Evolutionary conservation across 2,888 invertebrate genomes (phyloP).

Genomic region (Carcina quercana): DNA sequence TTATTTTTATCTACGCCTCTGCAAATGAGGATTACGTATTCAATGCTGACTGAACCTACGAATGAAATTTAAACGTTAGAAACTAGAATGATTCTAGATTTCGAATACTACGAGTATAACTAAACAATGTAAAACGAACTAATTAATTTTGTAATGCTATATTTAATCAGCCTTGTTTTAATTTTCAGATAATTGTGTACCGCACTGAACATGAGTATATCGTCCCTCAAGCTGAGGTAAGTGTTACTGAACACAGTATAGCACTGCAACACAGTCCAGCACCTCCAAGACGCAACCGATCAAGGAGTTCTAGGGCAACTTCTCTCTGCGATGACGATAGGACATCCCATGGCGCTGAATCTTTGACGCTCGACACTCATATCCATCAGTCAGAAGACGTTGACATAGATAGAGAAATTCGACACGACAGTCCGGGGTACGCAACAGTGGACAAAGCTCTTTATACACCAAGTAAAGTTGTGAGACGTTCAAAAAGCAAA

Average conservation of each 20-base stretch:
- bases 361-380: conserved; percentile 71
- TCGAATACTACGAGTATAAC: too few species aligned
- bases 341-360: conserved; percentile 82
- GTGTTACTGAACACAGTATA: conserved; percentile 73
- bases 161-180: background rate
- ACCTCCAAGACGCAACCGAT: conserved; percentile 74
- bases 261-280: conserved; percentile 71
- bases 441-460: conserved; percentile 84
- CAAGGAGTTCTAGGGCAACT: conserved; percentile 66
- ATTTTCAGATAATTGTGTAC: conserved; percentile 77
- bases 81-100: too few species aligned
- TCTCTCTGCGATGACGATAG: conserved; percentile 80
- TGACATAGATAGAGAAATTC: conserved; percentile 50
- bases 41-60: too few species aligned
- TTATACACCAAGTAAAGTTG: conserved; percentile 76
- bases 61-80: too few species aligned
- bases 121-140: too few species aligned
- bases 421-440: conserved; percentile 78
- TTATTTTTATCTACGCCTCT: too few species aligned
- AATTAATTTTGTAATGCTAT: too few species aligned
- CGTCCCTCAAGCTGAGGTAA: conserved; percentile 71
- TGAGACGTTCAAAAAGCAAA: conserved; percentile 70
- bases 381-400: conserved; percentile 37
- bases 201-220: conserved; percentile 79
- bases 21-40: too few species aligned